A percentile compares a stretch with the other conserved stretches of the same genome.
Conservation (phyloP, 35 echinoderm and acorn worm species). For the Apostichopus californicus region DNA sequence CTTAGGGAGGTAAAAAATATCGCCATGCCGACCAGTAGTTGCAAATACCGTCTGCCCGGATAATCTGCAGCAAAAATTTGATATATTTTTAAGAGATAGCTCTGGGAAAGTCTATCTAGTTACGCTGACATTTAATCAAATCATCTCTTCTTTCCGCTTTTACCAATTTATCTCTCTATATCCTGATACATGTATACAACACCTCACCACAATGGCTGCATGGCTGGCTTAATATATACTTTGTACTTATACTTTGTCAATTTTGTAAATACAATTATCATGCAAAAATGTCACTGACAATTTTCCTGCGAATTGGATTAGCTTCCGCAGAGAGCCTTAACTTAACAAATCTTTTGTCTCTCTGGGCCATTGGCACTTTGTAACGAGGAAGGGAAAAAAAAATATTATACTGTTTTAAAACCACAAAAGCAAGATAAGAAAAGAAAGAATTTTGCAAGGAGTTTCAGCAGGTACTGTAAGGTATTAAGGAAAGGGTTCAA, state of each 20-base stretch:
- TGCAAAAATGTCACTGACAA: constrained; percentile 42
- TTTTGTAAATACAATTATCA: constrained; percentile 32
- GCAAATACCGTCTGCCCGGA: not conserved
- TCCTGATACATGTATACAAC: too few species aligned
- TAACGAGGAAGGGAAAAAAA: not conserved
- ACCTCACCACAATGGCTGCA: too few species aligned
- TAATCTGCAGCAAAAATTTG: not conserved
- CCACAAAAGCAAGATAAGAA: too few species aligned
- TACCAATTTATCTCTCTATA: not conserved
- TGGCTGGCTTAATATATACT: too few species aligned
- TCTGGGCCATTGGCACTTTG: not conserved
- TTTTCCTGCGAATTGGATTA: constrained; percentile 7
- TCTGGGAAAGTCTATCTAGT: not conserved
- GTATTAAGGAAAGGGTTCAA: not conserved
- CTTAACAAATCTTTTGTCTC: not conserved
- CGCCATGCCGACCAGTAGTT: too few species aligned
- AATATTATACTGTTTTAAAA: too few species aligned
- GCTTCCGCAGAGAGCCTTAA: not conserved
- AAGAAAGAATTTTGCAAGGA: not conserved
- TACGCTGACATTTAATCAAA: constrained; percentile 9
- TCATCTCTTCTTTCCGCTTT: not conserved
- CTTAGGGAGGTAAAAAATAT: not conserved
- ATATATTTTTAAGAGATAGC: not conserved
- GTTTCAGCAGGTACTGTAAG: not conserved
- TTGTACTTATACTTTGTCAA: not conserved